Percentiles rank a stretch among this genome's conserved stretches.
These are phyloP conservation scores for Apodemus speciosus DNA, from an alignment of 2,113 vertebrate species.

Conservation along the genomic window DNA sequence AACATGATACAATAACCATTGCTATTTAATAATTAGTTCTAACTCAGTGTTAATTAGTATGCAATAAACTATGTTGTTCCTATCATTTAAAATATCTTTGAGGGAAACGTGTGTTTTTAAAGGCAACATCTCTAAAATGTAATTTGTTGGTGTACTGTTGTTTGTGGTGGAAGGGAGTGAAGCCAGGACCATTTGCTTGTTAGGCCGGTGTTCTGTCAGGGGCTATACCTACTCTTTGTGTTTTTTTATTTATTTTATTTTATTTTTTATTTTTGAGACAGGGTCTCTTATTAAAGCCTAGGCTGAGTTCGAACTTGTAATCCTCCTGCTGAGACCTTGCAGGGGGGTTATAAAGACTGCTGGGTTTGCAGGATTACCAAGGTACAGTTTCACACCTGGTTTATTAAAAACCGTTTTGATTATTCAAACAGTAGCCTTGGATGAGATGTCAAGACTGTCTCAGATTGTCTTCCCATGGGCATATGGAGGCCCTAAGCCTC, in stretches of 20 bases:
- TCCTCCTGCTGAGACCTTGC: too few species aligned
- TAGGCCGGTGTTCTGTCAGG: too few species aligned
- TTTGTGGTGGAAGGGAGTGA: neutral
- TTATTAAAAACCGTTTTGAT: constrained; percentile 7
- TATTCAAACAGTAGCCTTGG: neutral
- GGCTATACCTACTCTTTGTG: neutral
- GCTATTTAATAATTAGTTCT: constrained; percentile 56
- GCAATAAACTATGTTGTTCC: constrained; percentile 45
- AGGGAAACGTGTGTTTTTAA: neutral
- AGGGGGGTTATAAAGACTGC: neutral
- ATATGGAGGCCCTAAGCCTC: neutral
- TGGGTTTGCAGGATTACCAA: neutral
- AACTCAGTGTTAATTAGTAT: constrained; percentile 28
- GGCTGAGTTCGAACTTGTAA: neutral
- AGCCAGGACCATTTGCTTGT: too few species aligned
- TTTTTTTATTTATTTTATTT: too few species aligned
- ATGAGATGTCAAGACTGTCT: neutral
- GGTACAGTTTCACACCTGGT: neutral
- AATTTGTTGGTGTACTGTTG: neutral
- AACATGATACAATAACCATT: constrained; percentile 51
- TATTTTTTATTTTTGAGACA: too few species aligned
- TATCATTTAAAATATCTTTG: constrained; percentile 4
- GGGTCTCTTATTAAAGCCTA: neutral
- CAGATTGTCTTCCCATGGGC: fast-evolving
- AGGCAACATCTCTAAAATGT: neutral